Conservation (phyloP, 2,888 invertebrate species). For the Venusia cambrica region DNA sequence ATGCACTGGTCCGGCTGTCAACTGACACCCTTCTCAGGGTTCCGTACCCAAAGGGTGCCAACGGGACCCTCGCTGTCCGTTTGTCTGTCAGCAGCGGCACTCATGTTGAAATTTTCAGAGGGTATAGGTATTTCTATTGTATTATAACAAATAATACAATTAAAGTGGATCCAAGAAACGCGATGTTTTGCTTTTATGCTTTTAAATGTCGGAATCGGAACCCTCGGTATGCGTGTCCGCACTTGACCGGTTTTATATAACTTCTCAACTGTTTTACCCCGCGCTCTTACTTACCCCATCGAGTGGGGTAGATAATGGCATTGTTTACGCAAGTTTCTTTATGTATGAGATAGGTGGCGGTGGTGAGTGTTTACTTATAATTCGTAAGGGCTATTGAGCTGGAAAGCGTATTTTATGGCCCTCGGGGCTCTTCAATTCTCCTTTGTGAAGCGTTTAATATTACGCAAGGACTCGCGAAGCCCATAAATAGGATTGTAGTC, state of each 20-base stretch:
- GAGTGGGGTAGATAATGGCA: slow-evolving; percentile 36
- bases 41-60: too few relatives aligned
- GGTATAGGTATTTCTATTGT: too few relatives aligned
- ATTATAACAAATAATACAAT: too few relatives aligned
- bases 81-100: too few relatives aligned
- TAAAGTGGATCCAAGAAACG: too few relatives aligned
- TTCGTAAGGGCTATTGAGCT: slow-evolving; percentile 53
- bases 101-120: too few relatives aligned
- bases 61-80: too few relatives aligned
- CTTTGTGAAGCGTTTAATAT: slow-evolving; percentile 53
- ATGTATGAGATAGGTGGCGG: slow-evolving; percentile 32
- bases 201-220: too few relatives aligned
- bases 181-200: too few relatives aligned
- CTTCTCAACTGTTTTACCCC: slow-evolving; percentile 17
- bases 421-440: slow-evolving; percentile 52
- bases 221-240: too few relatives aligned
- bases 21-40: slow-evolving; percentile 28
- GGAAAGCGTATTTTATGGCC: slow-evolving; percentile 54
- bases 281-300: slow-evolving; percentile 24
- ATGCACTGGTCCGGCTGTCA: slow-evolving; percentile 25
- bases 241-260: too few relatives aligned
- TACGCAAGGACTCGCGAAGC: slow-evolving; percentile 42
- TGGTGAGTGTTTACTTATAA: slow-evolving; percentile 53
- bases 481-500: slow-evolving; percentile 27
- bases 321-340: slow-evolving; percentile 45